Percentiles rank a stretch among this genome's conserved stretches.
Evolutionary conservation across 2,113 vertebrate genomes (phyloP).

Genomic region (Alaudala cheleensis): DNA sequence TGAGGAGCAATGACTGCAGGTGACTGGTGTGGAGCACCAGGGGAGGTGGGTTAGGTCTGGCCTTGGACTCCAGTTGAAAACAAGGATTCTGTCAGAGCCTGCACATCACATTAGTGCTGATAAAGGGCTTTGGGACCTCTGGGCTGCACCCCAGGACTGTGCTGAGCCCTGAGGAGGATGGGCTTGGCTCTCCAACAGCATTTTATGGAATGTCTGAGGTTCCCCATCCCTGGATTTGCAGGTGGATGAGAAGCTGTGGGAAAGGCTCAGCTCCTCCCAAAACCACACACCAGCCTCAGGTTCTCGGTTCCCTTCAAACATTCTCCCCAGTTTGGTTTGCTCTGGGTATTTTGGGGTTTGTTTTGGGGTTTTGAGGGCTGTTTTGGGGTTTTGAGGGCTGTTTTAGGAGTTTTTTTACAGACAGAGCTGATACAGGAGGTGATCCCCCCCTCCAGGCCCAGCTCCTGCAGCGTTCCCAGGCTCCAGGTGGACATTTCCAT

Average conservation of each 20-base stretch:
- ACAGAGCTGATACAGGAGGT: background rate
- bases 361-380: accelerated
- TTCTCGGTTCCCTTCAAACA: background rate
- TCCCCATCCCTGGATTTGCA: background rate
- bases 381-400: accelerated
- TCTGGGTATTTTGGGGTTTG: background rate
- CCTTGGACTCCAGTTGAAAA: background rate
- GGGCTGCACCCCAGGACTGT: background rate
- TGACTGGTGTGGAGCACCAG: constrained; percentile 3
- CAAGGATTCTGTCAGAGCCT: background rate
- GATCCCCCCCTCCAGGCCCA: background rate
- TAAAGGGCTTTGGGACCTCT: accelerated
- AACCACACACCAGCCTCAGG: accelerated
- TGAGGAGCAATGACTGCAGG: background rate
- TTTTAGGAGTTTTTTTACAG: accelerated
- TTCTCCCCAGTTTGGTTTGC: background rate
- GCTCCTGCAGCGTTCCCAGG: background rate
- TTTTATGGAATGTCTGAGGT: accelerated
- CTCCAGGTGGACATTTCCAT: background rate
- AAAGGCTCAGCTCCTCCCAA: background rate
- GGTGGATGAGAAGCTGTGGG: background rate
- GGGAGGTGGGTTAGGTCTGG: background rate
- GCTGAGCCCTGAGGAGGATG: background rate
- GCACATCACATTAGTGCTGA: background rate
- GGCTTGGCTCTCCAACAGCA: background rate